These are phyloP conservation scores for Pardalotus punctatus DNA, from an alignment of 2,113 vertebrate genomes.

Conservation along the genomic window DNA sequence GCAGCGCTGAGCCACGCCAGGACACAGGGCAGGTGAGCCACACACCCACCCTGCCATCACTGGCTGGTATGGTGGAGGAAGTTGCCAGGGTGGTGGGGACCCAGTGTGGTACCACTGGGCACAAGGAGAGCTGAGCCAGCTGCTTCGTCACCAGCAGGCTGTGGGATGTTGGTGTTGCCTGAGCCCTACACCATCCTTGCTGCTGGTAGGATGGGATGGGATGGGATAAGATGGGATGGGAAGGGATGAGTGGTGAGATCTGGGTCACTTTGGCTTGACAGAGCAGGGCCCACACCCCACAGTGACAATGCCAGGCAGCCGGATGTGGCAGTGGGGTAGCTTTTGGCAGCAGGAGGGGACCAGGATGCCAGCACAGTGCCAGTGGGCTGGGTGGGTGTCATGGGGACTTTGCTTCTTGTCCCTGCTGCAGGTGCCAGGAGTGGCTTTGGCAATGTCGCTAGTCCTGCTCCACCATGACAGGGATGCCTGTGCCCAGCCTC, in stretches of 20 bases:
- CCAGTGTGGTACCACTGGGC: accelerated
- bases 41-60: neutral
- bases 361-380: neutral
- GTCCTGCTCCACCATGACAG: accelerated
- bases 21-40: slow-evolving; percentile 20
- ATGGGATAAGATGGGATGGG: neutral
- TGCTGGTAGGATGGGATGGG: neutral
- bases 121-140: neutral
- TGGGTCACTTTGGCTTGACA: neutral
- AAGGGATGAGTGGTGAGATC: neutral
- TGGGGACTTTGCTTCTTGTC: neutral
- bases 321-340: neutral
- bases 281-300: neutral
- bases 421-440: neutral
- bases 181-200: neutral
- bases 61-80: accelerated
- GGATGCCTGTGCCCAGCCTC: neutral
- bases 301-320: neutral
- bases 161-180: neutral
- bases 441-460: accelerated
- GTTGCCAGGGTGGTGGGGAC: neutral
- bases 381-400: neutral
- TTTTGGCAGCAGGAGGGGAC: neutral
- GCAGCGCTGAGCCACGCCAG: neutral
- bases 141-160: neutral